A percentile compares a stretch with the other conserved stretches of the same genome.
Conservation (phyloP, 2,888 invertebrate species). For the Euspilapteryx auroguttella region DNA sequence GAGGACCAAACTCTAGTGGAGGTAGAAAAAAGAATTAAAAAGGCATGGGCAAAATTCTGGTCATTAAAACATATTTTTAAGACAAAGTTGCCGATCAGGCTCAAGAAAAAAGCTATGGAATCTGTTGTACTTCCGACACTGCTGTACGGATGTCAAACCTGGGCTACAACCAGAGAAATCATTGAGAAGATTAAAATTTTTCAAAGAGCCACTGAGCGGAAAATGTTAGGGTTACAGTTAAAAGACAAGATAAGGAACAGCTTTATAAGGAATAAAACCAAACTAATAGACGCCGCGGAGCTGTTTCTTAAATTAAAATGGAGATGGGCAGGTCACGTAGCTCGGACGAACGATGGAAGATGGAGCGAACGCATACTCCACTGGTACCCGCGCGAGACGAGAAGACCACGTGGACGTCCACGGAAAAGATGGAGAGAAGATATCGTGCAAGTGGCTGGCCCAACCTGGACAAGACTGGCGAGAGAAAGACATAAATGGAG, state of each 20-base stretch:
- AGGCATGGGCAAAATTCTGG: constrained; percentile 11
- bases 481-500: too few species aligned
- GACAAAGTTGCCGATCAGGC: constrained; percentile 7
- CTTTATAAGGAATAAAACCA: neutral
- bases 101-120: constrained; percentile 10
- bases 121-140: constrained; percentile 1
- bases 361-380: too few species aligned
- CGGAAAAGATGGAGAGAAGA: too few species aligned
- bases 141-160: too few species aligned
- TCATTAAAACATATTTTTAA: constrained; percentile 9
- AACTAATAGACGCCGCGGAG: too few species aligned
- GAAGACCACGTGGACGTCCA: too few species aligned
- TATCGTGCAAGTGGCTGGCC: too few species aligned
- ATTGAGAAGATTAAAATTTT: neutral
- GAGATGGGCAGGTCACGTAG: too few species aligned
- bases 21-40: constrained; percentile 8
- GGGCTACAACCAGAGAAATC: neutral
- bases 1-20: constrained; percentile 4
- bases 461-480: too few species aligned
- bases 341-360: too few species aligned
- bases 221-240: neutral
- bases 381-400: too few species aligned
- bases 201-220: neutral
- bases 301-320: too few species aligned
- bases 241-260: neutral